Percentiles rank a stretch among this genome's conserved stretches.
phyloP scores from a whole-genome alignment of 1,140 invertebrate species.

The Solenopsis invicta region DNA sequence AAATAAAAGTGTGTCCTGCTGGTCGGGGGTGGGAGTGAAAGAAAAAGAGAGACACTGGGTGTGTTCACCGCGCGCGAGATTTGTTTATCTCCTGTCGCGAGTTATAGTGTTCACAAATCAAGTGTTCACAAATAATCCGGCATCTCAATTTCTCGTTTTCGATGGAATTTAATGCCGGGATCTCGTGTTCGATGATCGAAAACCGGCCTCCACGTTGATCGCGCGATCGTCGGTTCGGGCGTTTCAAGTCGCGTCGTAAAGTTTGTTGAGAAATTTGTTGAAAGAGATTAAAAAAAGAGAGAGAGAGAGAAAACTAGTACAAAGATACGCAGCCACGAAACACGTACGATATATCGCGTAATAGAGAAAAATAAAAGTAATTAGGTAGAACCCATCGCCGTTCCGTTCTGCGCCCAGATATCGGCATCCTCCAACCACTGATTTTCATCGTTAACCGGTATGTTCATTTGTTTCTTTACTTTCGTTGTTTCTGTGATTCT shows the following conservation, averaged over 20 bases:
- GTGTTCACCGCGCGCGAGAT: constrained; percentile 67
- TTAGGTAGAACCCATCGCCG: constrained; percentile 75
- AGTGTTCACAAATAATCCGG: constrained; percentile 29
- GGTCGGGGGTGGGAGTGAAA: constrained; percentile 59
- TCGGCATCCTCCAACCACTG: constrained; percentile 85
- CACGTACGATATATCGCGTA: not conserved
- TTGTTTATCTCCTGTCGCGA: constrained; percentile 57
- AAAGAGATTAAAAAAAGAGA: not conserved
- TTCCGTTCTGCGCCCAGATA: constrained; percentile 84
- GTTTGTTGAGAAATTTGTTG: constrained; percentile 17
- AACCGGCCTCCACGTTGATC: constrained; percentile 35
- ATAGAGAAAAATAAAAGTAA: constrained; percentile 49
- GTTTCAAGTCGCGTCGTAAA: constrained; percentile 12
- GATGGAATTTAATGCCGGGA: constrained; percentile 27
- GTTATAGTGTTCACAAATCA: constrained; percentile 33
- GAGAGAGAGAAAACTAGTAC: not conserved
- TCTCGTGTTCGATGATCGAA: constrained; percentile 34
- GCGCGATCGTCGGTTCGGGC: constrained; percentile 30
- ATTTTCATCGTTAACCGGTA: constrained; percentile 87
- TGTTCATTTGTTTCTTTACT: constrained; percentile 87
- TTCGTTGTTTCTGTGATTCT: constrained; percentile 81
- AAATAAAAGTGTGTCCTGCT: constrained; percentile 62
- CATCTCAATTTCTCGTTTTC: not conserved
- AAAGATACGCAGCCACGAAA: constrained; percentile 33
- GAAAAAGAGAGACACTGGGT: constrained; percentile 67